phyloP scores from a whole-genome alignment of 2,797 vertebrate genomes.

The Tiaroga cobitis region DNA sequence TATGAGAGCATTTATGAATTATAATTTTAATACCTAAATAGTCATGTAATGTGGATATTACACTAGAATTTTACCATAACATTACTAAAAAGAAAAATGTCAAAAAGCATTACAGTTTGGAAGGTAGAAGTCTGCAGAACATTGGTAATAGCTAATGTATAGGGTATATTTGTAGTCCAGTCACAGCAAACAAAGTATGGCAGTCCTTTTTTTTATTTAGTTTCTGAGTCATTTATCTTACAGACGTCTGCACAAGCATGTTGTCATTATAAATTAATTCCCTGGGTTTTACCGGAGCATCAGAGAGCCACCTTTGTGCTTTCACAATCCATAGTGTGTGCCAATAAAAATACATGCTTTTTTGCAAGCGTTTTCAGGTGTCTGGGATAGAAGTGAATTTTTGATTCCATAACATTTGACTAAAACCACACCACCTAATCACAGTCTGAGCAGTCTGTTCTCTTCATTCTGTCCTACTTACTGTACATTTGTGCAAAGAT shows the following conservation, averaged over 20 bases:
- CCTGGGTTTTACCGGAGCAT: not conserved
- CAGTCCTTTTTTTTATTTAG: not conserved
- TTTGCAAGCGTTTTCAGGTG: not conserved
- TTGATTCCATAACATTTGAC: not conserved
- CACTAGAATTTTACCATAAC: not conserved
- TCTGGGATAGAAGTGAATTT: not conserved
- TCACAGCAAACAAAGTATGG: conserved; percentile 15
- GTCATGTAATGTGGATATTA: not conserved
- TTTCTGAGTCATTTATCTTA: conserved; percentile 21
- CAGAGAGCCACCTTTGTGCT: conserved; percentile 10
- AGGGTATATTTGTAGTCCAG: conserved; percentile 21
- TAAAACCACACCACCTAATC: not conserved
- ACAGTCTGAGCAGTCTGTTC: conserved; percentile 1
- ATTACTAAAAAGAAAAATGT: not conserved
- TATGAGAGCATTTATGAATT: not conserved
- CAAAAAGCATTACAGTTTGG: not conserved
- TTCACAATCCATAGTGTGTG: not conserved
- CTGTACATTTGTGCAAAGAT: not conserved
- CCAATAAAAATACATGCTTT: not conserved
- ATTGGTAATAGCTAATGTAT: not conserved
- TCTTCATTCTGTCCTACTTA: not conserved
- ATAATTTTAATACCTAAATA: not conserved
- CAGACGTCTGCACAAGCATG: conserved; percentile 23
- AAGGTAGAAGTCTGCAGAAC: not conserved
- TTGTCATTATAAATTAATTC: conserved; percentile 27